phyloP scores from a whole-genome alignment of 1,140 invertebrate species.

The Muscidifurax raptorellus region DNA sequence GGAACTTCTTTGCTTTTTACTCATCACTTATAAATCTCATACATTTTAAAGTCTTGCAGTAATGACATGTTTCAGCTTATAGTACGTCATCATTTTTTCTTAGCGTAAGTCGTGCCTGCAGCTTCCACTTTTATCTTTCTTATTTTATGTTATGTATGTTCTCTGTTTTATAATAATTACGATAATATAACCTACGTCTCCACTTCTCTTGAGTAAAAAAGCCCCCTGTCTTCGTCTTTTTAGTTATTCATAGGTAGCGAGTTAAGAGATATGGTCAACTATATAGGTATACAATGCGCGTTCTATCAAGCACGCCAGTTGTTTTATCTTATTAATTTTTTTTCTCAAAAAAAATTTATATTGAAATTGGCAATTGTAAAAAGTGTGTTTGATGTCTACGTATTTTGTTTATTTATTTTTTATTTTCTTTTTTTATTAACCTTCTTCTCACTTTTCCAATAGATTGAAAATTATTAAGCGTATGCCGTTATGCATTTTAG shows the following conservation, averaged over 20 bases:
- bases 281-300: constrained; percentile 25
- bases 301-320: not conserved
- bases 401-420: not conserved
- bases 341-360: constrained; percentile 12
- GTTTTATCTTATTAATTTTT: constrained; percentile 4
- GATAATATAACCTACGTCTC: not conserved
- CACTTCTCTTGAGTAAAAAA: constrained; percentile 41
- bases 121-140: not conserved
- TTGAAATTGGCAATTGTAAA: constrained; percentile 24
- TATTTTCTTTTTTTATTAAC: not conserved
- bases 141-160: too few species aligned
- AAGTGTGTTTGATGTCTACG: constrained; percentile 3
- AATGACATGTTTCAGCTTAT: constrained; percentile 32
- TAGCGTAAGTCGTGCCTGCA: not conserved
- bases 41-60: constrained; percentile 8
- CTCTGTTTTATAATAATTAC: constrained; percentile 10
- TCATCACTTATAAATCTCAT: not conserved
- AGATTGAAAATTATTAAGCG: constrained; percentile 20
- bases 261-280: constrained; percentile 44
- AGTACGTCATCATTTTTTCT: not conserved
- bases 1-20: not conserved
- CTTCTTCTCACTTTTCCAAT: not conserved
- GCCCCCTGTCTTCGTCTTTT: not conserved
- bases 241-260: constrained; percentile 19
- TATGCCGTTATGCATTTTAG: not conserved